Base-by-base conservation (phyloP, 2,888 invertebrate species). In the Temnothorax rugatulus region DNA sequence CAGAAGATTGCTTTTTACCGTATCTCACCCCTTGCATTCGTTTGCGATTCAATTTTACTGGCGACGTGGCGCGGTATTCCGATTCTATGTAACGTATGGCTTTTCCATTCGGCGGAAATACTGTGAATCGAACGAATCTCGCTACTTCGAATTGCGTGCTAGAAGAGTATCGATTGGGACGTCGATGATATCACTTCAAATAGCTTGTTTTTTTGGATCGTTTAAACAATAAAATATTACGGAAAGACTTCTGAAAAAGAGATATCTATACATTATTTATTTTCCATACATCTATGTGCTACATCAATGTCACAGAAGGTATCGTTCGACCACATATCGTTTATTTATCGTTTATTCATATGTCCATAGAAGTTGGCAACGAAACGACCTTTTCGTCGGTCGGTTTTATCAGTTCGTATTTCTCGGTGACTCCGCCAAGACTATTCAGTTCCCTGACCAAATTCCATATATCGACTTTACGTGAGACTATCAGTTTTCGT, bases 401-500 rank as follows among this genome's bases (percentile, higher is more conserved):
- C 38, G 95, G 95, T 81, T 93, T 91, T 25, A 95, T 90, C 9
- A 96, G 93, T 83, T 95, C 95, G 90, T 96, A 96, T 91, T 96
- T 96, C 47, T 94, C 95, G 8, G 95, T 96, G n/a, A 93, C 90
- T 1, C 96, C 96, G 9, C 96, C 96, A 59, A 94, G 91, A 25
- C 90, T 87, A 82, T 95, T 91, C 1, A 96, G 91, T 91, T 95
- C 95, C 21, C 94, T 90, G 13, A 96, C 93, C n/a, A 96, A 92
- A 86, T 95, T 94, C 47, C 89, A 88, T 7, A 95, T 93, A 29
- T 94, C 92, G 57, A 95, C 91, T 90, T 95, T 96, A 57, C 95
- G 94, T 34, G 95, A 95, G 1, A 96, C 93, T 1, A 96, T 95
- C 82, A 96, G 90, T 68, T 94, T 95, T 25, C 96, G 93, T 18